Evolutionary conservation across 2,888 invertebrate genomes (phyloP), one percentile per base, ranked within the genome.

Genomic region (Smittia aterrima): DNA sequence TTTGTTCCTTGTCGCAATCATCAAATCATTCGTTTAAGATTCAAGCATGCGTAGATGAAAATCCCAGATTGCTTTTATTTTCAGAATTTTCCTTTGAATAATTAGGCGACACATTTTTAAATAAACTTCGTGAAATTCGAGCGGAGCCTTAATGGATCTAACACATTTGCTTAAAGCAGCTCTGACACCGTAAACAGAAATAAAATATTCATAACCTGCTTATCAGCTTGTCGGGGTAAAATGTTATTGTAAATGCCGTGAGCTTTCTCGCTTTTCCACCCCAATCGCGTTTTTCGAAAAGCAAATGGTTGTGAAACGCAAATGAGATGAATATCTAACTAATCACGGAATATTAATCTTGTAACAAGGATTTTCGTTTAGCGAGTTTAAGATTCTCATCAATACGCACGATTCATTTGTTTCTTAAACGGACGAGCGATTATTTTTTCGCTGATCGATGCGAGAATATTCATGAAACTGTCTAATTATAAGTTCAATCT

Each of bases 261-360:
- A 47, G 47, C 47, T 47, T 47, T 47, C n/a, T 47, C 47, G 47
- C 47, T 16, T 47, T 47, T 47, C 47, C 16, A 47, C 47, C 47
- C 32, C 32, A 9, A 32, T 32, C 32, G 32, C 32, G 47, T 16
- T 47, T 38, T 38, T 47, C 47, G 47, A 47, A 47, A 67, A 67
- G 27, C 38, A 67, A 67, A 67, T 67, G 22, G 67, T 27, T 67
- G 38, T 67, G 67, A 67, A 67, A 67, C 38, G 67, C 67, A 67
- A 67, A 38, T 20, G 67, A 67, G 38, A 67, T 67, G 67, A 67
- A 32, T 32, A 32, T 25, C 67, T 32, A n/a, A n/a, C n/a, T n/a
- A 67, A 67, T 67, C 27, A 40, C 13, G 38, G 38, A n/a, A 13
- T 40, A 67, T 67, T 32, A 67, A 67, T 67, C 38, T 67, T 67